These are phyloP conservation scores for Manacus vitellinus DNA, from an alignment of 2,113 vertebrate genomes.

Conservation along the genomic window DNA sequence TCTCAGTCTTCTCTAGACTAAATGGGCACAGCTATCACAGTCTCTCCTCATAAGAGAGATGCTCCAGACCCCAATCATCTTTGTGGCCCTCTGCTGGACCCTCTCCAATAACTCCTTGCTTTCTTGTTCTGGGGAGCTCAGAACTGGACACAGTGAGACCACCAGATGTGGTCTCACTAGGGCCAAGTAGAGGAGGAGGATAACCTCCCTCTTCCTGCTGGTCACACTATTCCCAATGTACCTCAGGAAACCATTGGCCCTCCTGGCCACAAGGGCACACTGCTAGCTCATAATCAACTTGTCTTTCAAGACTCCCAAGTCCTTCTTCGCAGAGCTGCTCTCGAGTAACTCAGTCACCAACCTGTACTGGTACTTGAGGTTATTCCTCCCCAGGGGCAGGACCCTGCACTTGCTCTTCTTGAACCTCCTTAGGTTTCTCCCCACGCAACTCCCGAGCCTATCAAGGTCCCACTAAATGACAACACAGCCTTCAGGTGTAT, in stretches of 20 bases:
- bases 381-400: neutral
- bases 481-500: neutral
- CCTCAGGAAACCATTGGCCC: neutral
- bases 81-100: neutral
- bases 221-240: neutral
- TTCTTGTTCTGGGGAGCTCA: neutral
- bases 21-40: neutral
- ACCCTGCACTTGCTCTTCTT: neutral
- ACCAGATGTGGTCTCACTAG: neutral
- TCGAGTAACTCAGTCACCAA: neutral
- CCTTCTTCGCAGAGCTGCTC: neutral
- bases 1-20: neutral
- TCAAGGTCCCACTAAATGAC: neutral
- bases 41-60: neutral
- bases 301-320: neutral
- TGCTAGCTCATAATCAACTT: neutral
- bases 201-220: neutral
- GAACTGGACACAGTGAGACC: neutral
- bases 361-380: neutral
- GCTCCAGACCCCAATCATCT: neutral
- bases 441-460: neutral
- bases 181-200: neutral
- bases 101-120: neutral
- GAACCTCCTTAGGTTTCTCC: neutral
- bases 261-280: neutral